Percentiles rank a stretch among this genome's conserved stretches.
Conservation (phyloP, 2,797 vertebrate genomes). For the Fundulus diaphanus region DNA sequence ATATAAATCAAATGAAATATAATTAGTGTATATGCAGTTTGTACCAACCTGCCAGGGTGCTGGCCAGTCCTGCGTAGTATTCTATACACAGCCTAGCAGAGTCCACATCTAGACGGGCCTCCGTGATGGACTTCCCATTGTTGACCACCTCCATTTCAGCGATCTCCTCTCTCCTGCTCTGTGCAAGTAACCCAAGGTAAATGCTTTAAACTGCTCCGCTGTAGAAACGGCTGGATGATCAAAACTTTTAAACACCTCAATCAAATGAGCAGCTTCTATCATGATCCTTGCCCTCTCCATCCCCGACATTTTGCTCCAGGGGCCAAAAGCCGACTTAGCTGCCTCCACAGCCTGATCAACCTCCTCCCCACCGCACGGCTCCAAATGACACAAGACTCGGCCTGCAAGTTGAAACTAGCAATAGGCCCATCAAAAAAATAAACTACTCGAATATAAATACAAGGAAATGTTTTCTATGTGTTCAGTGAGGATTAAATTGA, state of each 20-base stretch:
- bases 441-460: background rate
- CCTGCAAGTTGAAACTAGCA: conserved; percentile 73
- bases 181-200: conserved; percentile 39
- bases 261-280: conserved; percentile 90
- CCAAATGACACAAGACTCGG: conserved; percentile 86
- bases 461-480: background rate
- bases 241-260: conserved; percentile 81
- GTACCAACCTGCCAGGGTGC: conserved; percentile 84
- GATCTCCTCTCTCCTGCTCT: conserved; percentile 85
- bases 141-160: conserved; percentile 89
- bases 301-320: conserved; percentile 91
- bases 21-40: background rate
- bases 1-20: too few species aligned
- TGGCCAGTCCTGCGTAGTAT: conserved; percentile 90
- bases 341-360: conserved; percentile 87
- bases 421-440: background rate
- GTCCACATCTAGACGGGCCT: conserved; percentile 90
- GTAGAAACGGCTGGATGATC: background rate
- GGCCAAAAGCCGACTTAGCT: conserved; percentile 85
- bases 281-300: conserved; percentile 91
- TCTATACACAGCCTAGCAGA: conserved; percentile 89
- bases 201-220: background rate
- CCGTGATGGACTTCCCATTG: conserved; percentile 94
- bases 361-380: conserved; percentile 85
- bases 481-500: background rate